phyloP scores from a whole-genome alignment of 2,888 invertebrate species.

The Lochmaea crataegi region DNA sequence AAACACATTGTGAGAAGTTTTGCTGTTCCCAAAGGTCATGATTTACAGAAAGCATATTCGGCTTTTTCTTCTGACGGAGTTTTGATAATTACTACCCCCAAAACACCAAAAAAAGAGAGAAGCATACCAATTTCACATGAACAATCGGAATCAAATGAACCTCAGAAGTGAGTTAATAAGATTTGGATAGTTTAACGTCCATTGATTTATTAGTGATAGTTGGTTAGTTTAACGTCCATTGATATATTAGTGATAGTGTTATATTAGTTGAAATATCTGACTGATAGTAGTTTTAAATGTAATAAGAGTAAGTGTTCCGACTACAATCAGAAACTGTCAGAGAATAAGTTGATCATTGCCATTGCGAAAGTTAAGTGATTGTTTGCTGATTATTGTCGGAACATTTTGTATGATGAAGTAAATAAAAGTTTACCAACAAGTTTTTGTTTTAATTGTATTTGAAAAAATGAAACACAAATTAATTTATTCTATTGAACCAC shows the following conservation, averaged over 20 bases:
- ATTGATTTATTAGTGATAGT: background rate
- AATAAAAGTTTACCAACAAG: too few relatives aligned
- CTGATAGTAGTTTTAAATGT: too few relatives aligned
- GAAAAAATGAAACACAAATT: too few relatives aligned
- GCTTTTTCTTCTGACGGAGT: conserved; percentile 83
- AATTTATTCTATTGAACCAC: conserved; percentile 46
- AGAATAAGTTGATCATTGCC: too few relatives aligned
- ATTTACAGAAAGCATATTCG: conserved; percentile 78
- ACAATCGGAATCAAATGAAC: conserved; percentile 12
- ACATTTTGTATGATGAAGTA: too few relatives aligned
- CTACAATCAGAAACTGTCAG: too few relatives aligned
- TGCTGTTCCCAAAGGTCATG: conserved; percentile 79
- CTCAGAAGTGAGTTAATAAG: conserved; percentile 12
- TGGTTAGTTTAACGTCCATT: background rate
- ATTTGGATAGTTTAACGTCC: background rate
- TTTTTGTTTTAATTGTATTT: too few relatives aligned
- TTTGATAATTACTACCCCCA: conserved; percentile 76
- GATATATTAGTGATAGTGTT: too few relatives aligned
- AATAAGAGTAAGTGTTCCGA: too few relatives aligned
- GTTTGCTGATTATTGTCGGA: too few relatives aligned
- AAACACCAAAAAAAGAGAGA: conserved; percentile 52
- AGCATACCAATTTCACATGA: conserved; percentile 47
- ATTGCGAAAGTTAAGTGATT: too few relatives aligned
- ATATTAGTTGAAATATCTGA: too few relatives aligned
- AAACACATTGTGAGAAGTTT: conserved; percentile 83